Evolutionary conservation across 2,888 invertebrate genomes (phyloP), one percentile per base, ranked within the genome.

Genomic region (Itoplectis maculator): DNA sequence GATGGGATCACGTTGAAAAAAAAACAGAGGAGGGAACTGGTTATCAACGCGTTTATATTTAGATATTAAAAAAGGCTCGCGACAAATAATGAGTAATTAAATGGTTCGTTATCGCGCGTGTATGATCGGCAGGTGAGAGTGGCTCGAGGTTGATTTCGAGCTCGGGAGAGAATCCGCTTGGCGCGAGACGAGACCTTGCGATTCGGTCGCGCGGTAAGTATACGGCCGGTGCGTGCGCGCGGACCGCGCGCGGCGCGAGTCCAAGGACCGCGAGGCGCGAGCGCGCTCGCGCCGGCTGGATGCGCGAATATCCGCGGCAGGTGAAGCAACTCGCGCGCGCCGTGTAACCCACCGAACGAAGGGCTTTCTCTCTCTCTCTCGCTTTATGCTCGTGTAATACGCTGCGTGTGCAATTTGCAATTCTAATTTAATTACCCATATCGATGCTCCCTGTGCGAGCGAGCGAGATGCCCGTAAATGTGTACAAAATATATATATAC

Each of bases 371-470:
- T 29, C 29, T 29, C 29, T 76, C 61, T 72, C 69, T 61, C 61
- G 40, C 20, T 37, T 70, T 15, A 66, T 59, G 20, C 56, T 35
- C 37, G 65, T 45, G 78, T 78, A 78, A 79, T 65, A 74, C 51
- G 56, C 61, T 18, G 59, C 68, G 68, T 82, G 65, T 74, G 18
- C 56, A 29, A 82, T 82, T 82, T 82, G 82, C 82, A 79, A 78
- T 82, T 74, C 78, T 82, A 82, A 82, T 82, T 82, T 79, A 79
- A 82, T 82, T 78, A 79, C 74, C 78, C 51, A 78, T 79, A 78
- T 82, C 65, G 56, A 45, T 66, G 56, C 37, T 23, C 51, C n/a
- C n/a, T 42, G 29, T 15, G 35, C 35, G 54, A 42, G 47, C n/a
- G 35, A 42, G 29, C 18, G 45, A 20, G 23, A 68, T 51, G 61